Evolutionary conservation across 2,113 vertebrate species (phyloP).

Genomic region (Lepus timidus): DNA sequence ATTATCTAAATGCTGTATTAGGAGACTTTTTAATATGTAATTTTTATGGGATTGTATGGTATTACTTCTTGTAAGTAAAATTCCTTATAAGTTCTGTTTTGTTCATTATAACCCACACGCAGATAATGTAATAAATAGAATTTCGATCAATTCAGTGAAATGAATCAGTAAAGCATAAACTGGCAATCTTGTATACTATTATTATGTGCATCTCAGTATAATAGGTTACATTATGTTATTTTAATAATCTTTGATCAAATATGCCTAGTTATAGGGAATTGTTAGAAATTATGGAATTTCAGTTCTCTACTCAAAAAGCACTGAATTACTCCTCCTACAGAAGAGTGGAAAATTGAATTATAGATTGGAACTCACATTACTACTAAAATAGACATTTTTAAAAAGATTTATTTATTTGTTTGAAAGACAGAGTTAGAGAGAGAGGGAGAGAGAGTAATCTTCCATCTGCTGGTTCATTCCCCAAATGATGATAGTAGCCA

Average conservation of each 20-base stretch:
- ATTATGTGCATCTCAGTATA: background rate
- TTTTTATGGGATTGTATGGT: background rate
- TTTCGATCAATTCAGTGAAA: constrained; percentile 22
- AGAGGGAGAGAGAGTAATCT: no score
- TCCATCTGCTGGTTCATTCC: no score
- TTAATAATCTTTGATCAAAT: background rate
- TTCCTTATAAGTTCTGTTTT: background rate
- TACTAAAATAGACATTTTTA: background rate
- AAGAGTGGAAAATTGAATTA: background rate
- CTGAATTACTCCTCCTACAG: background rate
- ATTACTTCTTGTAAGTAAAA: background rate
- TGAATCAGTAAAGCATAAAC: background rate
- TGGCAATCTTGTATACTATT: background rate
- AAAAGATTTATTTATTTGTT: background rate
- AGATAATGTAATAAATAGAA: background rate
- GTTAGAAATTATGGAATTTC: background rate
- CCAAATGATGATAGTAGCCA: no score
- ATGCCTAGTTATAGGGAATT: background rate
- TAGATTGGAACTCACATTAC: background rate
- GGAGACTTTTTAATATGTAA: background rate
- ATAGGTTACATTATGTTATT: background rate
- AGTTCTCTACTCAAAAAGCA: background rate
- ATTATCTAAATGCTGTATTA: background rate
- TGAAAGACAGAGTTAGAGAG: no score
- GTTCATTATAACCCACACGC: background rate